Conservation (phyloP, 2,797 vertebrate species). For the Clamator glandarius region DNA sequence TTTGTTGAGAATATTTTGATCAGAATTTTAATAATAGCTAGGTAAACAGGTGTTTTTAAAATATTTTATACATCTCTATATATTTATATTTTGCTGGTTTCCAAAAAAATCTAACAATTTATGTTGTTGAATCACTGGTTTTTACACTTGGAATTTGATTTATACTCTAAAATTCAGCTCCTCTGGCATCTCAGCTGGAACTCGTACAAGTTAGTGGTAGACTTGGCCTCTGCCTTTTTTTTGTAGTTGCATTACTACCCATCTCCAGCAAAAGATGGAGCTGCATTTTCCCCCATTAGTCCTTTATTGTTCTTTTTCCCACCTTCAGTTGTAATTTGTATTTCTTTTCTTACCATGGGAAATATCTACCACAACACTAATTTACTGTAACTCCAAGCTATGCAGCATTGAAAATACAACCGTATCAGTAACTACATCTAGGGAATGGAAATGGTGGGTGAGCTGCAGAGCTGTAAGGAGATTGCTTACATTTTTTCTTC, state of each 20-base stretch:
- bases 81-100: not conserved
- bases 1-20: not conserved
- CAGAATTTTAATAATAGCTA: not conserved
- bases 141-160: not conserved
- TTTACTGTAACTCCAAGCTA: not conserved
- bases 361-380: not conserved
- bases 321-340: not conserved
- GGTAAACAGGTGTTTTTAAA: not conserved
- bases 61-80: not conserved
- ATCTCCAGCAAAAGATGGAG: not conserved
- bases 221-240: not conserved
- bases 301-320: not conserved
- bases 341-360: not conserved
- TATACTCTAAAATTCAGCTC: not conserved
- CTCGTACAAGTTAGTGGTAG: not conserved
- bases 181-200: not conserved
- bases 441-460: not conserved
- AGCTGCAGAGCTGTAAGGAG: not conserved
- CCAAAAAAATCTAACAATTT: not conserved
- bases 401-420: not conserved
- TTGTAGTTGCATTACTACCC: not conserved
- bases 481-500: not conserved
- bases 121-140: not conserved
- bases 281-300: not conserved
- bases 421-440: not conserved